phyloP scores from a whole-genome alignment of 2,888 invertebrate species.

The Mesorhabditis sp. region DNA sequence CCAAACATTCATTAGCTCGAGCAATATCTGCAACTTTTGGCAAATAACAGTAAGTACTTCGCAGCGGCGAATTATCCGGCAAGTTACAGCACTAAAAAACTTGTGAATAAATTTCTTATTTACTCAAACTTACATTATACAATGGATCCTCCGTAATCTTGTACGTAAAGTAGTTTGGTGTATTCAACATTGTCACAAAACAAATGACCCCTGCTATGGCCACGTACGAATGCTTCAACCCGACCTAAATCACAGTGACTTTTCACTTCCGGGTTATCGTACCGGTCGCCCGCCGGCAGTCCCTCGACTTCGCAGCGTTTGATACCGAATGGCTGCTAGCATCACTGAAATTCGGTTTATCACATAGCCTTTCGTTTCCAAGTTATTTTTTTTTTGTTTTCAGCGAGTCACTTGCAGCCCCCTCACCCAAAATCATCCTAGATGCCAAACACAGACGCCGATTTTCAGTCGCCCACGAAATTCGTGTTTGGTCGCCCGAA shows the following conservation, averaged over 20 bases:
- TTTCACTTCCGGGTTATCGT: not conserved
- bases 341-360: slow-evolving; percentile 38
- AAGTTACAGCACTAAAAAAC: not conserved
- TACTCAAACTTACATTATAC: not conserved
- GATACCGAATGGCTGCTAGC: slow-evolving; percentile 53
- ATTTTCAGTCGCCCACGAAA: no score
- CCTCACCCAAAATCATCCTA: no score
- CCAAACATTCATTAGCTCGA: slow-evolving; percentile 37
- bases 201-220: slow-evolving; percentile 49
- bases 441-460: no score
- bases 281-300: slow-evolving; percentile 48
- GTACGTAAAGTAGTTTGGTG: slow-evolving; percentile 55
- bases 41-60: slow-evolving; percentile 35
- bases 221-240: slow-evolving; percentile 49
- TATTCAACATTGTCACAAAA: slow-evolving; percentile 44
- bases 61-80: no score
- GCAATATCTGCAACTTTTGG: slow-evolving; percentile 56
- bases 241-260: slow-evolving; percentile 31
- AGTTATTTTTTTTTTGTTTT: not conserved
- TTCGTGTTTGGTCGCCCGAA: no score
- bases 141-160: slow-evolving; percentile 43
- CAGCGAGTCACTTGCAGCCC: no score
- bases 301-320: slow-evolving; percentile 51
- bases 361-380: slow-evolving; percentile 7
- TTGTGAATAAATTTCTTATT: slow-evolving; percentile 4